phyloP scores from a whole-genome alignment of 1,140 invertebrate species.

The Mercenaria mercenaria region DNA sequence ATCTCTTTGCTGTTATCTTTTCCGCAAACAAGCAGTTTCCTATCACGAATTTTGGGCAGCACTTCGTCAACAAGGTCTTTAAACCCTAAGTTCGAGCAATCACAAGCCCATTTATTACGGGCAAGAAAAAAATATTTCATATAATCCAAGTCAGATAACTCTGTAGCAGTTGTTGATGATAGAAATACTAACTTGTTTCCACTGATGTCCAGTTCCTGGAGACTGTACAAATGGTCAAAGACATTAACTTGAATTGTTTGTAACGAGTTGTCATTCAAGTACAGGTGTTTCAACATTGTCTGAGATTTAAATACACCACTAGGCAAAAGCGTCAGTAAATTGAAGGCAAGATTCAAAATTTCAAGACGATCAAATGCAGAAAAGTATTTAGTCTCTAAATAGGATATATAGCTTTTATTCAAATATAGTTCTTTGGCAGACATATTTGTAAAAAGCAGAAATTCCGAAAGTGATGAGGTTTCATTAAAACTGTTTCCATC shows the following conservation, averaged over 20 bases:
- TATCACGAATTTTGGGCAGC: slow-evolving; percentile 46
- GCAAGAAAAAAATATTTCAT: slow-evolving; percentile 14
- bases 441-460: background rate
- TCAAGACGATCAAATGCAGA: slow-evolving; percentile 18
- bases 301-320: slow-evolving; percentile 33
- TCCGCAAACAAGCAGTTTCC: slow-evolving; percentile 15
- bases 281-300: slow-evolving; percentile 2
- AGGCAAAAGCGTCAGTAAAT: slow-evolving; percentile 2
- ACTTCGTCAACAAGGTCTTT: slow-evolving; percentile 46
- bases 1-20: slow-evolving; percentile 1
- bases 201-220: slow-evolving; percentile 43
- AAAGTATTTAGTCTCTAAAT: background rate
- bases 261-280: slow-evolving; percentile 29
- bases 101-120: slow-evolving; percentile 29
- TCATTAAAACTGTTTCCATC: slow-evolving; percentile 42
- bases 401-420: slow-evolving; percentile 23
- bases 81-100: slow-evolving; percentile 15
- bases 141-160: slow-evolving; percentile 13
- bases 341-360: slow-evolving; percentile 35
- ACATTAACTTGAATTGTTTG: slow-evolving; percentile 3
- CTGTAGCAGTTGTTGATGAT: background rate
- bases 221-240: background rate
- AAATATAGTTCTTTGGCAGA: slow-evolving; percentile 46
- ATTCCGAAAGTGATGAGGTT: background rate
- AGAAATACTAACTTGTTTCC: slow-evolving; percentile 25